phyloP scores from a whole-genome alignment of 2,113 vertebrate genomes.

The Thryonomys swinderianus region DNA sequence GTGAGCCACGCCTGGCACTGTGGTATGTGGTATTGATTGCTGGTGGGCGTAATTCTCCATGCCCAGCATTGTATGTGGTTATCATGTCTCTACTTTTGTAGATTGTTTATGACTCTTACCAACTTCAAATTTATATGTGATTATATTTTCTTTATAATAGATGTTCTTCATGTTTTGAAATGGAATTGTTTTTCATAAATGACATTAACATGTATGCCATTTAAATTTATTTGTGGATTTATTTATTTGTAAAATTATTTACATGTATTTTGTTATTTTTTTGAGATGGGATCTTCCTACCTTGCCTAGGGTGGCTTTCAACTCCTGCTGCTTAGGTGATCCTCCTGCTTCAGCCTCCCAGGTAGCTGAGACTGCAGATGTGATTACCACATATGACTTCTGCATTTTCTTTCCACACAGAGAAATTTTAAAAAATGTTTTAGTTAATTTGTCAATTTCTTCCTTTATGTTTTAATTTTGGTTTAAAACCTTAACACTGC shows the following conservation, averaged over 20 bases:
- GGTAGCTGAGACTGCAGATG: background rate
- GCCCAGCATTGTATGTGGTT: no score
- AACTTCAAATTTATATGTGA: background rate
- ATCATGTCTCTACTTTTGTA: no score
- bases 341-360: background rate
- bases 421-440: conserved; percentile 23
- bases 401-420: conserved; percentile 35
- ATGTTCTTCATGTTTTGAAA: background rate
- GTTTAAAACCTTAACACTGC: conserved; percentile 1
- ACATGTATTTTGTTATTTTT: conserved; percentile 1
- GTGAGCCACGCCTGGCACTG: no score
- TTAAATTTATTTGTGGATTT: conserved; percentile 31
- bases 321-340: background rate
- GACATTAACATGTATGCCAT: background rate
- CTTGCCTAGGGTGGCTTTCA: background rate
- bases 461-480: conserved; percentile 43
- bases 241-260: no score
- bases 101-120: background rate
- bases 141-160: conserved; percentile 21
- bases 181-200: conserved; percentile 43
- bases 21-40: no score
- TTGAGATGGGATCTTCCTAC: background rate
- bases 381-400: background rate
- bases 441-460: conserved; percentile 6
- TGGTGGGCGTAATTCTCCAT: no score